Percentiles rank a stretch among this genome's conserved stretches.
Conservation (phyloP, 2,888 invertebrate species). For the Panopea generosa region DNA sequence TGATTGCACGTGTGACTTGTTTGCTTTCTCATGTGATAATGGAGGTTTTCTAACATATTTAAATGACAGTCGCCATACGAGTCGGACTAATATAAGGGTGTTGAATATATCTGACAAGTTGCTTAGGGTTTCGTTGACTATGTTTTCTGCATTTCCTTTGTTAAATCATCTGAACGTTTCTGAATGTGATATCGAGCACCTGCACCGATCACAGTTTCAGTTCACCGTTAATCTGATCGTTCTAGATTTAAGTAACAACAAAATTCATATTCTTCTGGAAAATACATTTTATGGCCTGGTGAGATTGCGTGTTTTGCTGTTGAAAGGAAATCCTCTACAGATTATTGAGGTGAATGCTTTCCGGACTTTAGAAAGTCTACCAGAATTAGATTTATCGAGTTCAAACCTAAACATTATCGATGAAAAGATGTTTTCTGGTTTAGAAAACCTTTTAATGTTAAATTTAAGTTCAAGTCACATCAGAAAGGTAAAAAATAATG, state of each 20-base stretch:
- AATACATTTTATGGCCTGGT: slow-evolving; percentile 20
- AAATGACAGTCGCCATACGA: neutral
- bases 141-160: neutral
- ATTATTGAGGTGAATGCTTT: slow-evolving; percentile 30
- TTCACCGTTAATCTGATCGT: slow-evolving; percentile 16
- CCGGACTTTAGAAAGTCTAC: slow-evolving; percentile 31
- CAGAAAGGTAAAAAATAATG: slow-evolving; percentile 8
- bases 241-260: slow-evolving; percentile 32
- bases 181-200: neutral
- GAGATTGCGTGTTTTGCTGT: slow-evolving; percentile 4
- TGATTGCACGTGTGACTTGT: slow-evolving; percentile 5
- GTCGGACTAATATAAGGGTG: too few relatives aligned
- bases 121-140: neutral
- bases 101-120: neutral
- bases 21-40: slow-evolving; percentile 3
- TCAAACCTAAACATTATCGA: neutral
- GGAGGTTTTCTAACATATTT: too few relatives aligned
- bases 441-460: slow-evolving; percentile 22
- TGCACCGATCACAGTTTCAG: slow-evolving; percentile 16
- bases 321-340: slow-evolving; percentile 24
- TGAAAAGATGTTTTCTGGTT: slow-evolving; percentile 14
- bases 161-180: slow-evolving; percentile 14
- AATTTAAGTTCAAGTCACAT: slow-evolving; percentile 35
- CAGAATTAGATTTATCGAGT: slow-evolving; percentile 9
- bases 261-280: slow-evolving; percentile 9